A percentile compares a stretch with the other conserved stretches of the same genome.
Conservation (phyloP, 2,113 vertebrate species). For the Xenus cinereus region DNA sequence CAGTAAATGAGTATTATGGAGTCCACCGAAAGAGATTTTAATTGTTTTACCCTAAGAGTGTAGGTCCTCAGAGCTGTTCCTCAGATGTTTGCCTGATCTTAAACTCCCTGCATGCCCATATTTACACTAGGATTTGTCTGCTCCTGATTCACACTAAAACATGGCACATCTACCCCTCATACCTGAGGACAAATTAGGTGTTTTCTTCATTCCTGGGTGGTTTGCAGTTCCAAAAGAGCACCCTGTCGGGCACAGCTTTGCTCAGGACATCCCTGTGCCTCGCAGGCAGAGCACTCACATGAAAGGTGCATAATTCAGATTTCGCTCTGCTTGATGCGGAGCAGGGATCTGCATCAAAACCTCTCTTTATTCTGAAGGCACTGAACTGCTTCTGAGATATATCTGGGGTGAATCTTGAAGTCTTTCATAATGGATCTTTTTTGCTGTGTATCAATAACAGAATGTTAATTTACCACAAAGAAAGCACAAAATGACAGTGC, state of each 20-base stretch:
- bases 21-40: not conserved
- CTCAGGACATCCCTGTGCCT: rapidly evolving
- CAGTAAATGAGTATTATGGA: not conserved
- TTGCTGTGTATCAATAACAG: not conserved
- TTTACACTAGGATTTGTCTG: not conserved
- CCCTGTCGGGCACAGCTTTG: rapidly evolving
- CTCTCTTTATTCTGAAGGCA: not conserved
- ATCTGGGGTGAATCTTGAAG: not conserved
- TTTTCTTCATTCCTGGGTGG: not conserved
- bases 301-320: not conserved
- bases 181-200: not conserved
- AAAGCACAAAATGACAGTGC: not conserved
- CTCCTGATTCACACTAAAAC: not conserved
- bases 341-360: not conserved
- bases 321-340: not conserved
- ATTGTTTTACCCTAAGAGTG: not conserved
- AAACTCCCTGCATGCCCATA: not conserved
- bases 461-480: not conserved
- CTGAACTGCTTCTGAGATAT: not conserved
- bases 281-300: not conserved
- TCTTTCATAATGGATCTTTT: not conserved
- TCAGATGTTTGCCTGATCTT: not conserved
- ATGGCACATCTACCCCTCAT: not conserved
- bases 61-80: not conserved
- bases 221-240: not conserved